Evolutionary conservation across 2,888 invertebrate species (phyloP), one percentile per base, ranked within the genome.

Genomic region (Xanthia togata): DNA sequence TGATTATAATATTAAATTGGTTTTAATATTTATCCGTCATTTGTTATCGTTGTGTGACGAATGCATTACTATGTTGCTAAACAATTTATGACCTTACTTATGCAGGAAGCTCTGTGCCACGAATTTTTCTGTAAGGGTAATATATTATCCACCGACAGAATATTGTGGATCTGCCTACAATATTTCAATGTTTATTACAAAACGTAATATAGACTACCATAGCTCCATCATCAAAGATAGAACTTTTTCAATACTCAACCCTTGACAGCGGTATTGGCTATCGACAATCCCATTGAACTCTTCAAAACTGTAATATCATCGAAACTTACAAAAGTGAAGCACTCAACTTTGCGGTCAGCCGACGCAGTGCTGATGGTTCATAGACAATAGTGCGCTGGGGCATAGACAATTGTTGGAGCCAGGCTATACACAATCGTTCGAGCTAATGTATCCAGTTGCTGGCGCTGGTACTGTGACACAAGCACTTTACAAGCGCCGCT

Each of bases 1-100:
- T 89, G 83, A 92, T 93, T 90, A 89, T 91, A 90, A 91, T 91
- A 90, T 87, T 90, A 86, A 90, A 90, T 91, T 86, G 87, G 79
- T 90, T 90, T 90, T 89, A 88, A 90, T 91, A 90, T 90, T n/a
- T 89, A 90, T 91, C 73, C 63, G 23, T 77, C 73, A 83, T 87
- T 82, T 76, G 69, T 88, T 84, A 82, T 72, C 67, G 68, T 76
- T 69, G 73, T 65, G 79, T 83, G 79, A 77, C 79, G 76, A 82
- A 83, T 74, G 69, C 73, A 50, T 78, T 78, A 55, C 57, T 74
- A 55, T 20, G 53, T 55, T 62, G 62, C 78, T 82, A 73, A 73
- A 78, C 62, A 60, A 85, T 82, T 69, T 64, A 85, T 74, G 35
- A 12, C 38, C 68, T 83, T 81, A 71, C 68, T 57, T 55, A 70